Evolutionary conservation across 1,140 invertebrate genomes (phyloP).

Genomic region (Drosophila asahinai): DNA sequence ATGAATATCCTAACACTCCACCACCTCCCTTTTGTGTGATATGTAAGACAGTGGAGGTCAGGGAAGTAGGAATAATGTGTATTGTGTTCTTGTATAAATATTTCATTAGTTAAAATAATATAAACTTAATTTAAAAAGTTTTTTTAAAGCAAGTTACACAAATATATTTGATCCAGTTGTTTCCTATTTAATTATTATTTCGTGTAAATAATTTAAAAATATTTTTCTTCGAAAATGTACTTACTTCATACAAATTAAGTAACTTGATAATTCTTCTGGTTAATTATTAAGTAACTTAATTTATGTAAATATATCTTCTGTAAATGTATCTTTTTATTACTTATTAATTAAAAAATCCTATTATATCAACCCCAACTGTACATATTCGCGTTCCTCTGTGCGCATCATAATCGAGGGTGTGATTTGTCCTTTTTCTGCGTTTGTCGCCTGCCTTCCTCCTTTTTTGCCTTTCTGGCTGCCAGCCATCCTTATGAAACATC

Average conservation of each 20-base stretch:
- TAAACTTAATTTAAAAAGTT: no score
- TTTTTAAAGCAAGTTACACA: no score
- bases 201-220: no score
- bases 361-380: conserved; percentile 2
- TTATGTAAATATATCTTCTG: no score
- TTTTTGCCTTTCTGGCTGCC: conserved; percentile 17
- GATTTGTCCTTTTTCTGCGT: conserved; percentile 79
- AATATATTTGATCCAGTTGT: no score
- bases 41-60: not conserved
- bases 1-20: conserved; percentile 26
- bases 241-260: no score
- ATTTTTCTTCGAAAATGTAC: not conserved
- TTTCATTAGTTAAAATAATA: not conserved
- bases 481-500: conserved; percentile 75
- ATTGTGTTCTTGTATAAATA: not conserved
- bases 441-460: conserved; percentile 39
- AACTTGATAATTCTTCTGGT: no score
- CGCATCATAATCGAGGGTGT: conserved; percentile 81
- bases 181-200: no score
- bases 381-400: conserved; percentile 38
- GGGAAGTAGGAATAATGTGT: not conserved
- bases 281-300: no score
- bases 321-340: no score
- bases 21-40: conserved; percentile 1
- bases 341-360: not conserved